Evolutionary conservation across 1,140 invertebrate species (phyloP).

Genomic region (Drosophila miranda): DNA sequence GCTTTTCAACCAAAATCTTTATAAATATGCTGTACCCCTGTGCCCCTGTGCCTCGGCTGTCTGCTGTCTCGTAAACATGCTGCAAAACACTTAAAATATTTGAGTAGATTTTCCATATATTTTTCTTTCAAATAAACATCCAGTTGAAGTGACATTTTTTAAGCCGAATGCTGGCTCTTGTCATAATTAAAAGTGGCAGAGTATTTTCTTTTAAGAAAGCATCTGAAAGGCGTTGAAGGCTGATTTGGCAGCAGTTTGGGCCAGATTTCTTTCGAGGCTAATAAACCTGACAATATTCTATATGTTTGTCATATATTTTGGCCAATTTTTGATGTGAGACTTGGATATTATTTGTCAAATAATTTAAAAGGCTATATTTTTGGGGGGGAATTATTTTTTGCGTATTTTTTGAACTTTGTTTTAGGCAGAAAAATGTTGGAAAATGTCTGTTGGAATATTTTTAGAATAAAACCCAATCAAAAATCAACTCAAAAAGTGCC

Average conservation of each 20-base stretch:
- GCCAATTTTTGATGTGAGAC: too few species aligned
- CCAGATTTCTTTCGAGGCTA: slow-evolving; percentile 18
- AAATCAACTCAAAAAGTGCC: neutral
- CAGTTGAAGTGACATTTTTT: slow-evolving; percentile 49
- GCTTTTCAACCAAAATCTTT: slow-evolving; percentile 40
- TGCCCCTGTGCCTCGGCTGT: slow-evolving; percentile 12
- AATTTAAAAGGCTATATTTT: too few species aligned
- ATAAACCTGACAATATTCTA: slow-evolving; percentile 28
- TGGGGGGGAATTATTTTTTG: too few species aligned
- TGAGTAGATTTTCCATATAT: slow-evolving; percentile 17
- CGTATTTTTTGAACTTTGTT: too few species aligned
- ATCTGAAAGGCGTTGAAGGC: slow-evolving; percentile 70
- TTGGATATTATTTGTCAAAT: too few species aligned
- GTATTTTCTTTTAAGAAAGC: slow-evolving; percentile 29
- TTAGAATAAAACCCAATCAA: neutral
- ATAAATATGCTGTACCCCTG: slow-evolving; percentile 20
- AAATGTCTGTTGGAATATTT: too few species aligned
- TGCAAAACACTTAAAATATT: slow-evolving; percentile 72
- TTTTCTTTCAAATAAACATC: slow-evolving; percentile 41
- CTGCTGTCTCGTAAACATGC: slow-evolving; percentile 65
- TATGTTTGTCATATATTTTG: slow-evolving; percentile 18
- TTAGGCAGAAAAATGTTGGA: too few species aligned
- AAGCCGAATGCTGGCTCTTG: slow-evolving; percentile 48
- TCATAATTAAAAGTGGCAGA: slow-evolving; percentile 68
- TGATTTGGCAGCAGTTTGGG: slow-evolving; percentile 46